Evolutionary conservation across 2,888 invertebrate species (phyloP), one percentile per base, ranked within the genome.

Genomic region (Carabus problematicus): DNA sequence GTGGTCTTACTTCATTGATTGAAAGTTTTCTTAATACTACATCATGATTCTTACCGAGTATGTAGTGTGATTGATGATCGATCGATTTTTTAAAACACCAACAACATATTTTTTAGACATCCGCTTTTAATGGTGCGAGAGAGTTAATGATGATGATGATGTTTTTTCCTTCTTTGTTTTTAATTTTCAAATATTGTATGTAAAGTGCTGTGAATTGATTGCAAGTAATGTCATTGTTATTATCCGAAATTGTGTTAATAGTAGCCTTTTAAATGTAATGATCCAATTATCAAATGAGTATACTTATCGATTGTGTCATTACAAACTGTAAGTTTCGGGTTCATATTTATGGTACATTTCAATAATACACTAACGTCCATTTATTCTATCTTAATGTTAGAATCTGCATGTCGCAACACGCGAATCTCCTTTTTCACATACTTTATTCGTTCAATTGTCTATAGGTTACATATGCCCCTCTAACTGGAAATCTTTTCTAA

Each of bases 191-290:
- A 45, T 45, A 6, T 12, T 45, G 14, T 29, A 29, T 62, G 29
- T 49, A 62, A 8, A 62, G 54, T 42, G 64, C 64, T 55, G 55
- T 64, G 40, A 56, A 39, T 39, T 18, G 19, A 1, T 11, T 8
- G 29, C 56, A 56, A 39, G 16, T 54, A 18, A 54, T 11, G 39
- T 56, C 18, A 9, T 18, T 12, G 56, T 19, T 45, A 45, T 45
- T 11, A 4, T 3, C 14, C 1, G 14, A 45, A 29, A 29, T 29
- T 45, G 3, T 12, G 11, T 45, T 45, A 11, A 1, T 45, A 45
- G 45, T 12, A 45, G 11, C 14, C 11, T 12, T 1, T 45, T 45
- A 45, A 12, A 11, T 45, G 29, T 29, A 29, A 29, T 45, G 7
- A 45, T 45, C 3, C n/a, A 11, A 12, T 45, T 45, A 45, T 45